Evolutionary conservation across 2,888 invertebrate genomes (phyloP), one percentile per base, ranked within the genome.

Genomic region (Drosophila borborema): DNA sequence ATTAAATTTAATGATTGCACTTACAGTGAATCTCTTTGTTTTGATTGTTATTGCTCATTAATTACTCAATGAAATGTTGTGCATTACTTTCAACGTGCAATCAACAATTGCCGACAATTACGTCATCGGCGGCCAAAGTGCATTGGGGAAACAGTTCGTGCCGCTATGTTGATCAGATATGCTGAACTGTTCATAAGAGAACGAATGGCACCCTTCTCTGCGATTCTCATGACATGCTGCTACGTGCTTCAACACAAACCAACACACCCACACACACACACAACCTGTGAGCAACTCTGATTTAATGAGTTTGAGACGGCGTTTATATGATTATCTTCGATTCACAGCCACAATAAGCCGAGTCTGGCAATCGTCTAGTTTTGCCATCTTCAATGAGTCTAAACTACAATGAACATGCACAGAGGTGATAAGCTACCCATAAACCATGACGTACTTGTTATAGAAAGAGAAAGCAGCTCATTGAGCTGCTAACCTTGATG

Each of bases 351-450:
- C 9, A 34, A n/a, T 41, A 4, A 46, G 28, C 34, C 36, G 61
- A 59, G 80, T 81, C 80, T 81, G 62, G 49, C 40, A 23, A 62
- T 4, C 43, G 84, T 84, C 74, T 74, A 78, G 68, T 74, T 81
- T 59, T 36, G 41, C 45, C 36, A 23, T 46, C 51, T 61, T 48
- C 49, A 28, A 31, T 51, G 54, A 67, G 34, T 20, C 68, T 62
- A 64, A 61, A 43, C 58, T 62, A 62, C 48, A 59, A 54, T 40
- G 12, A 58, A 18, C 55, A 20, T 12, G 45, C 55, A 14, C n/a
- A 36, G 23, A 1, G 28, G 28, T 2, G 61, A 73, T 63, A 67
- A 74, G 63, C 40, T 10, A 3, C 2, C 10, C 14, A 38, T 34
- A 56, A 28, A 48, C 31, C 56, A n/a, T 75, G 70, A 64, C 76